Evolutionary conservation across 2,797 vertebrate genomes (phyloP).

Genomic region (Vultur gryphus): DNA sequence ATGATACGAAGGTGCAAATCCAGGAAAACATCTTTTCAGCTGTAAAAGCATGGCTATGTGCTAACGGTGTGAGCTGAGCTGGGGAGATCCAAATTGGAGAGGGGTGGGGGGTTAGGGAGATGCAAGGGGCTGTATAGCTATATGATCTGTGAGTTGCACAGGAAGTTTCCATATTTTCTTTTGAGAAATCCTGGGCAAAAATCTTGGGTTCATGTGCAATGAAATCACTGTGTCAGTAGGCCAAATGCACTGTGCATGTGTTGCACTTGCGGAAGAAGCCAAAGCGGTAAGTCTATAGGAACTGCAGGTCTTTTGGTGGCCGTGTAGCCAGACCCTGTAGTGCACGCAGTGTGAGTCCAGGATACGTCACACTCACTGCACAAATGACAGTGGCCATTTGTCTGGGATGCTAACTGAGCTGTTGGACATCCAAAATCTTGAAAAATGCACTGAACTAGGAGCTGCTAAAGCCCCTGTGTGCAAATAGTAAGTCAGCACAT

Average conservation of each 20-base stretch:
- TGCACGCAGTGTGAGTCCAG: accelerated
- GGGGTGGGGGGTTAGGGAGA: neutral
- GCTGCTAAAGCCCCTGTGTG: neutral
- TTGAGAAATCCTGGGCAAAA: neutral
- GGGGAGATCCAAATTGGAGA: neutral
- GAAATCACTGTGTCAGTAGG: neutral
- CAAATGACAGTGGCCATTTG: neutral
- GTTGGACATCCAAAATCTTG: neutral
- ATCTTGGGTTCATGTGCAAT: neutral
- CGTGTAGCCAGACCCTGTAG: accelerated
- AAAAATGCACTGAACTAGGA: neutral
- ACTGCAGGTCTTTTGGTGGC: neutral
- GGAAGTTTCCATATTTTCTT: neutral
- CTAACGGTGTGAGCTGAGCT: neutral
- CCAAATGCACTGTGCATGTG: accelerated
- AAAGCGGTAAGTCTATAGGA: neutral
- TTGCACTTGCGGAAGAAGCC: neutral
- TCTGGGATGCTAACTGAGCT: neutral
- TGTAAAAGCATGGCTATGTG: neutral
- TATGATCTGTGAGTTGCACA: neutral
- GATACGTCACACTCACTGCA: neutral
- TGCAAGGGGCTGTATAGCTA: neutral
- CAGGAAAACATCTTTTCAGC: neutral
- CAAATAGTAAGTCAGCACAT: neutral
- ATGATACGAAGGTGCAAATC: neutral